Evolutionary conservation across 2,113 vertebrate genomes (phyloP).

Genomic region (Cebidichthys violaceus): DNA sequence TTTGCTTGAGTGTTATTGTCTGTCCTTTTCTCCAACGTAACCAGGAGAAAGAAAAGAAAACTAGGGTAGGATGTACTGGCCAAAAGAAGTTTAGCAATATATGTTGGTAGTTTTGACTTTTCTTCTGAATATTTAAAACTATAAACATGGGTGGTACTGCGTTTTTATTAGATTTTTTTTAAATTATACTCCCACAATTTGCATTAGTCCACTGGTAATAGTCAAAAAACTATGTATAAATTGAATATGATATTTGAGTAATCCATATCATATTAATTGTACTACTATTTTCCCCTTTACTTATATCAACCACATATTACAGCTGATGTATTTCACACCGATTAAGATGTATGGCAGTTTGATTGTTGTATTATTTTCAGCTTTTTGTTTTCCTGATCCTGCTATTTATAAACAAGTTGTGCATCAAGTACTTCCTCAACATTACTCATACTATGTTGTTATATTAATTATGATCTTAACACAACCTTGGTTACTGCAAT

Average conservation of each 20-base stretch:
- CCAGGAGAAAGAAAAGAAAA: background rate
- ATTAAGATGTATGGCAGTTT: slow-evolving; percentile 11
- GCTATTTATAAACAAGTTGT: background rate
- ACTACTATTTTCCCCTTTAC: background rate
- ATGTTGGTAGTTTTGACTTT: slow-evolving; percentile 5
- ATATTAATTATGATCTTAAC: slow-evolving; percentile 9
- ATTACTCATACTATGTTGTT: background rate
- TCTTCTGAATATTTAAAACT: slow-evolving; percentile 12
- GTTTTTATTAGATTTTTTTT: background rate
- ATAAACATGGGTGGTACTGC: background rate
- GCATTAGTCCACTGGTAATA: background rate
- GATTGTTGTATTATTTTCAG: background rate
- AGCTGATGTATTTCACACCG: background rate
- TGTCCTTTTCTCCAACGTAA: background rate
- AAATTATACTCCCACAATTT: background rate
- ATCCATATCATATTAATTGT: too few relatives aligned
- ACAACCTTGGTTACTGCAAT: background rate
- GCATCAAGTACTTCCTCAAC: slow-evolving; percentile 9
- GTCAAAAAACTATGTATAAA: background rate
- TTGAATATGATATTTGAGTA: background rate
- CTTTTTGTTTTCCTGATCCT: background rate
- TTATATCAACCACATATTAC: slow-evolving; percentile 7
- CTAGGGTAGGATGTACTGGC: background rate
- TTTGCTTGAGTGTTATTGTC: background rate
- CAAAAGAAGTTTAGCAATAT: background rate